Conservation (phyloP, 2,797 vertebrate species). For the Muraenolepis orangiensis region DNA sequence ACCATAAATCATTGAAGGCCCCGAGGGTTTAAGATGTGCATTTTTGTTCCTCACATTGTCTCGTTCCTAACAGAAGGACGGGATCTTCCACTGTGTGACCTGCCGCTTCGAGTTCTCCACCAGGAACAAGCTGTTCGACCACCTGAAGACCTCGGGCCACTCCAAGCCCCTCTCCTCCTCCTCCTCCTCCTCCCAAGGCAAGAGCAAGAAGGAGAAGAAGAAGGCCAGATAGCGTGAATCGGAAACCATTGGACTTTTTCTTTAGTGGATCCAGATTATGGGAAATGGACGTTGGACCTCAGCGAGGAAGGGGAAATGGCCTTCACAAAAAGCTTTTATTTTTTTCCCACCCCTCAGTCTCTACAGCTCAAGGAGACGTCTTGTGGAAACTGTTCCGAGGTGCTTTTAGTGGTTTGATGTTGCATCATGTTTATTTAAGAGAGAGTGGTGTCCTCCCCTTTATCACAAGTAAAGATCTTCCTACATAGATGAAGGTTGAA, state of each 20-base stretch:
- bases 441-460: background rate
- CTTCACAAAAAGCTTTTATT: background rate
- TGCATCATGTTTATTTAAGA: background rate
- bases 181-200: conserved; percentile 49
- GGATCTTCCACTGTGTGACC: conserved; percentile 78
- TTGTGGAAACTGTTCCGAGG: background rate
- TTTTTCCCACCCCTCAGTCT: background rate
- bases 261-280: background rate
- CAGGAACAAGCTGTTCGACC: conserved; percentile 94
- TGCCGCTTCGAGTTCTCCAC: conserved; percentile 85
- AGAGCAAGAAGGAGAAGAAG: conserved; percentile 85
- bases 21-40: background rate
- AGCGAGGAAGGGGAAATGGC: background rate
- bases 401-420: background rate
- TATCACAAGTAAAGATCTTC: background rate
- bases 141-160: conserved; percentile 89
- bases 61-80: conserved; percentile 78
- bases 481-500: background rate
- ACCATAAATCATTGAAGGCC: no score
- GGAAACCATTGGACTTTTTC: background rate
- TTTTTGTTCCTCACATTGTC: background rate
- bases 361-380: background rate
- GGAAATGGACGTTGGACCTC: background rate
- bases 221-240: conserved; percentile 80
- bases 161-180: conserved; percentile 67